Evolutionary conservation across 2,113 vertebrate species (phyloP).

Genomic region (Microcebus lehilahytsara): DNA sequence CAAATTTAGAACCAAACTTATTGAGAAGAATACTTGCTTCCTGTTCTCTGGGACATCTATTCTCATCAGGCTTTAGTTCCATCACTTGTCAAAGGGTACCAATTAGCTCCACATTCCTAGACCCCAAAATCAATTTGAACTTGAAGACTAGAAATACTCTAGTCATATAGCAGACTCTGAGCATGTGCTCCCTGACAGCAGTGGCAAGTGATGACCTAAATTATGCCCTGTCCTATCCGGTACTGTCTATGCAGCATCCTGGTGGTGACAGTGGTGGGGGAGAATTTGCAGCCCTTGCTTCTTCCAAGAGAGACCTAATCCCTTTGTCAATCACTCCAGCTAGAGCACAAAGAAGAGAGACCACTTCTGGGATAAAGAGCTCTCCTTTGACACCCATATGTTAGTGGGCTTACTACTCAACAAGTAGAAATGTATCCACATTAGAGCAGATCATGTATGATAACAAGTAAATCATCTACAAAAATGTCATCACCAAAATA

Average conservation of each 20-base stretch:
- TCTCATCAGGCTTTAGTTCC: background rate
- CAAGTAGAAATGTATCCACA: constrained; percentile 86
- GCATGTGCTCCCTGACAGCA: accelerated
- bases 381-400: constrained; percentile 89
- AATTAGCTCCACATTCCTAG: background rate
- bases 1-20: background rate
- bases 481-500: constrained; percentile 90
- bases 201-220: background rate
- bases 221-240: accelerated
- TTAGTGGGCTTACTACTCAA: constrained; percentile 84
- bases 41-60: background rate
- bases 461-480: constrained; percentile 88
- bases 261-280: too few species aligned
- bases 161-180: background rate
- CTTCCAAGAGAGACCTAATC: constrained; percentile 76
- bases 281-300: background rate
- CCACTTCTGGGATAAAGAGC: constrained; percentile 77
- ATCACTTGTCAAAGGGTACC: background rate
- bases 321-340: constrained; percentile 76
- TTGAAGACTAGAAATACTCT: background rate
- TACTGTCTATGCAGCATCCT: background rate
- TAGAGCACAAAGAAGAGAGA: constrained; percentile 76
- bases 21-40: background rate
- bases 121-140: background rate
- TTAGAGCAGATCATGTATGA: constrained; percentile 86